These are phyloP conservation scores for Phenacoccus solenopsis DNA, from an alignment of 1,140 invertebrate genomes.

Conservation along the genomic window DNA sequence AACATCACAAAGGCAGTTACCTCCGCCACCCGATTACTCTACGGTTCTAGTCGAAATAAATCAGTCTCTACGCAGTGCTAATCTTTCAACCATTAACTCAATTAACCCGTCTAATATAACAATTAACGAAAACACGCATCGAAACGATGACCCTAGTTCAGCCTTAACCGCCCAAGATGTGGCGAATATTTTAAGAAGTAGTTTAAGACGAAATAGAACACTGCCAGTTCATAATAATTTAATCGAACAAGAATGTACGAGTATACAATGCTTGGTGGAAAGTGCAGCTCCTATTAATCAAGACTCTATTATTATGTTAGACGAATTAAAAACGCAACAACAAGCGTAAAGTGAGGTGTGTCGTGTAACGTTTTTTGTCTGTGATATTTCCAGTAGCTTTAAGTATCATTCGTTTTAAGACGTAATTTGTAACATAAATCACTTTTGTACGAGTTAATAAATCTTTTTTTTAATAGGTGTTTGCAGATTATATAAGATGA, in stretches of 20 bases:
- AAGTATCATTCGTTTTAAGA: neutral
- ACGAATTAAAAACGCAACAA: conserved; percentile 8
- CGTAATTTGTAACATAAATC: conserved; percentile 12
- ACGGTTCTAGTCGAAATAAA: conserved; percentile 48
- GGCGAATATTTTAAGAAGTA: conserved; percentile 43
- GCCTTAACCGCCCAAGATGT: conserved; percentile 43
- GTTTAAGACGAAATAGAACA: conserved; percentile 38
- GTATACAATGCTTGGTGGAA: conserved; percentile 42
- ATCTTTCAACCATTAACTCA: neutral
- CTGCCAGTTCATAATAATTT: conserved; percentile 24
- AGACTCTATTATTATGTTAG: conserved; percentile 28
- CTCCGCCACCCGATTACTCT: conserved; percentile 48
- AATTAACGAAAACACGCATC: conserved; percentile 17
- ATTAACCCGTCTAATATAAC: neutral
- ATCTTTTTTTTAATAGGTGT: neutral
- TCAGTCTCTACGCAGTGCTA: conserved; percentile 29
- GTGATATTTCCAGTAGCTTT: neutral
- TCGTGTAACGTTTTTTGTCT: conserved; percentile 11
- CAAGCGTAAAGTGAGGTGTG: neutral
- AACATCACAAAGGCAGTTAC: conserved; percentile 26
- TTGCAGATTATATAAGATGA: too few species aligned
- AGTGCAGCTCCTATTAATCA: conserved; percentile 43
- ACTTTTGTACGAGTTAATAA: conserved; percentile 15
- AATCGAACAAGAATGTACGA: conserved; percentile 26
- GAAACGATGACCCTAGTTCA: conserved; percentile 30